Base-by-base conservation (phyloP, 2,113 vertebrate genomes). In the Aphyosemion australe region DNA sequence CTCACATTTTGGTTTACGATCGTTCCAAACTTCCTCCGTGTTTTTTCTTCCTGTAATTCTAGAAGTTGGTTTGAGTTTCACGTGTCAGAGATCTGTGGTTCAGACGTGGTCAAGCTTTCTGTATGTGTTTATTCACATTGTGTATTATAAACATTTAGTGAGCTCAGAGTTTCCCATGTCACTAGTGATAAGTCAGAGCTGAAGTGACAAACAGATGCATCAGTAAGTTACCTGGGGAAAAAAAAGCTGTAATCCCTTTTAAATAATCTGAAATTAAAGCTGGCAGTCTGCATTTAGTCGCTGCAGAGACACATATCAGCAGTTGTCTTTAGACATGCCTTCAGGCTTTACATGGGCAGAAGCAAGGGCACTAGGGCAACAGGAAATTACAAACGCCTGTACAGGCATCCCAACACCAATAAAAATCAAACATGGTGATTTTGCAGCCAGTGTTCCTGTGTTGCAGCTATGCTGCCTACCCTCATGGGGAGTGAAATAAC, bases 401-500 rank as follows among this genome's bases (percentile, higher is more conserved):
- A 69, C 64, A 61, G 19, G 71, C 72, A 63, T 45, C 14, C 45
- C 34, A 41, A 8, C 43, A 65, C 32, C 61, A 79, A 56, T 73
- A 37, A 46, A 73, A 82, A 59, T 64, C 48, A 63, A 75, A 66
- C 53, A 10, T 59, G 68, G 73, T 79, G 61, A 69, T 77, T 66
- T 69, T 50, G 73, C 58, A 45, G 63, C 37, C 26, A 26, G 26
- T 26, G 26, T 26, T 2, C 26, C 1, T 47, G 49, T 54, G 62
- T 41, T 20, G 55, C 79, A 76, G 79, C 68, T 65, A 34, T 74
- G 54, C 59, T 74, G 54, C 59, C 67, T 41, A 14, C 81, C 61
- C 80, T 76, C 74, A 19, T 5, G 12, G 69, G 79, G 58, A 72
- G 67, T 67, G 62, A 51, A 51, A 71, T 76, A 72, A 66, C 63